These are phyloP conservation scores for Malthinus seriepunctatus DNA, from an alignment of 2,888 invertebrate species.

Conservation along the genomic window DNA sequence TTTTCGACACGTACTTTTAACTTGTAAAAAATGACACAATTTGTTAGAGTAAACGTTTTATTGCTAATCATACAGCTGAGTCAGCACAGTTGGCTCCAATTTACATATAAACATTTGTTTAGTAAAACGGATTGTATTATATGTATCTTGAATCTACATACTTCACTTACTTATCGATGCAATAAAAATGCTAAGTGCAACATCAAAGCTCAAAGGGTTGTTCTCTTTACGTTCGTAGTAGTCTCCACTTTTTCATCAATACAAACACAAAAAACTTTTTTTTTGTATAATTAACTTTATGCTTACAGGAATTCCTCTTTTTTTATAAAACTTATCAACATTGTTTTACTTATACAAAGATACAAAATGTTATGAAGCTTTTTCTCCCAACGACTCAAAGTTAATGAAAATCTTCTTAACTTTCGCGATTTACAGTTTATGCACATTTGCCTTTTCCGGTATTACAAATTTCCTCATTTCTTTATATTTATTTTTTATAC, in stretches of 20 bases:
- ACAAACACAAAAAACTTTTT: too few relatives aligned
- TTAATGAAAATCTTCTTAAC: slow-evolving; percentile 6
- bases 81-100: slow-evolving; percentile 30
- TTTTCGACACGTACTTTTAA: slow-evolving; percentile 38
- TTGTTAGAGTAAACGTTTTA: slow-evolving; percentile 42
- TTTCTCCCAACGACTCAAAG: not conserved
- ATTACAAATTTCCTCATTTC: slow-evolving; percentile 6
- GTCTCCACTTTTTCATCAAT: too few relatives aligned
- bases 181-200: too few relatives aligned
- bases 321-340: too few relatives aligned
- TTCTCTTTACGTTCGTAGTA: not conserved
- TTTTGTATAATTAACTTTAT: too few relatives aligned
- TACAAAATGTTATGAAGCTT: not conserved
- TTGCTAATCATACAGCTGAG: slow-evolving; percentile 40
- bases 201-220: not conserved
- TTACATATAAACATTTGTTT: slow-evolving; percentile 34
- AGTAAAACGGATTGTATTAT: not conserved
- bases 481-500: not conserved
- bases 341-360: not conserved
- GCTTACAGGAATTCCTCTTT: too few relatives aligned
- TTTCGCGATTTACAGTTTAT: slow-evolving; percentile 5
- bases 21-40: slow-evolving; percentile 40
- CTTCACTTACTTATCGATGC: slow-evolving; percentile 12
- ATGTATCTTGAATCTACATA: slow-evolving; percentile 5
- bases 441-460: slow-evolving; percentile 2